Evolutionary conservation across 1,140 invertebrate species (phyloP), one percentile per base, ranked within the genome.

Genomic region (Samia ricini): DNA sequence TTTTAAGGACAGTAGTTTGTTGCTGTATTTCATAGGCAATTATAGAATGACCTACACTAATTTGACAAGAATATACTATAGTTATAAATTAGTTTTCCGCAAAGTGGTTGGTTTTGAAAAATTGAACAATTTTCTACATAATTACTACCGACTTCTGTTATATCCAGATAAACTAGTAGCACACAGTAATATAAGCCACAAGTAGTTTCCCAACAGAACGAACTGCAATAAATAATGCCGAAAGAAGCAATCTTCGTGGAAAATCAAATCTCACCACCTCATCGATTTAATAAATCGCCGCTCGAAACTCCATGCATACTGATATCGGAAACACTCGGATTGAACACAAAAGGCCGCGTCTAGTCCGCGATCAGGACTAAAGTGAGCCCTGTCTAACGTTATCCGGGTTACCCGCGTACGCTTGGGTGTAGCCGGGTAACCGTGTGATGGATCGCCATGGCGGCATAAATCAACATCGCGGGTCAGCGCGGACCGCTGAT

Each of bases 401-500:
- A 57, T 55, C 52, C 52, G 29, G 56, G 12, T 33, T 29, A 57
- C 56, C 23, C 54, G 20, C 19, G 54, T 56, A 22, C n/a, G 56
- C 29, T 8, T n/a, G n/a, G 56, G 54, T 24, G 15, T n/a, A 56
- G 12, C 12, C 54, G 54, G 24, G 24, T 19, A 18, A 20, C 56
- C 24, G 42, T 10, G 64, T 85, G 83, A 85, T 85, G 82, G 81
- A 85, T 84, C 63, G 71, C 68, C 58, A 65, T 36, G 68, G 58
- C 61, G 49, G 70, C 73, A 84, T 85, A 85, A 80, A 85, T 86
- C 77, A 85, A 75, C 75, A 79, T 76, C 60, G 69, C 64, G 74
- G 80, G 76, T 83, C 77, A 76, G 63, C 73, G 63, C 36, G 71
- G 73, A 69, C 76, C 75, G 65, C 79, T 83, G 80, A 84, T 85